These are phyloP conservation scores for Eolophus roseicapilla DNA, from an alignment of 2,113 vertebrate species.

Conservation along the genomic window DNA sequence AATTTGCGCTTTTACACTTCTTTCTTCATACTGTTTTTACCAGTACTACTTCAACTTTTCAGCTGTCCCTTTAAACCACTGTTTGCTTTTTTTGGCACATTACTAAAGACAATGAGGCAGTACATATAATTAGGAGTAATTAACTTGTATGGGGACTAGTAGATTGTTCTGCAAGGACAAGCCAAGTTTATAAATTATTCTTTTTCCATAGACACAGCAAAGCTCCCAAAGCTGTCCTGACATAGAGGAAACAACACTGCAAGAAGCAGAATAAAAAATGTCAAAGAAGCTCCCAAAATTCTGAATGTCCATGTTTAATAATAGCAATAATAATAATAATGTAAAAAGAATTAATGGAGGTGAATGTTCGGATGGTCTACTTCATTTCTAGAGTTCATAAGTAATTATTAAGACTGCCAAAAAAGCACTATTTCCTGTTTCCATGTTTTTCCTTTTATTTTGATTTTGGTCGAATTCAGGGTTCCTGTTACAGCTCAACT, in stretches of 20 bases:
- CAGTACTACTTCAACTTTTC: neutral
- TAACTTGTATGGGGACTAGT: neutral
- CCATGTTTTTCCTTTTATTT: constrained; percentile 3
- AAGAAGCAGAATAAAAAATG: neutral
- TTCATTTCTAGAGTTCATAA: neutral
- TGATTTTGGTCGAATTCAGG: neutral
- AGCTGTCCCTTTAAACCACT: neutral
- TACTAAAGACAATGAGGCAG: neutral
- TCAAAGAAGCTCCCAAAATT: neutral
- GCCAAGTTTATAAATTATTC: neutral
- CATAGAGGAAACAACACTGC: neutral
- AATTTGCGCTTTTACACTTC: neutral
- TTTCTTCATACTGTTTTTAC: neutral
- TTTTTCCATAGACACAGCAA: neutral
- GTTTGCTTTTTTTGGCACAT: neutral
- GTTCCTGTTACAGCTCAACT: constrained; percentile 2
- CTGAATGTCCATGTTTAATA: neutral
- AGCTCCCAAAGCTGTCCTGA: neutral
- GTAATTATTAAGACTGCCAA: neutral
- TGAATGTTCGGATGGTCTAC: neutral
- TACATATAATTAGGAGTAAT: neutral
- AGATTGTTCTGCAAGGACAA: neutral
- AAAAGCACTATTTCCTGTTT: neutral
- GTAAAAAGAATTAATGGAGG: neutral
- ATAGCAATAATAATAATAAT: neutral